Conservation (phyloP, 1,140 invertebrate species). For the Drosophila ananassae region DNA sequence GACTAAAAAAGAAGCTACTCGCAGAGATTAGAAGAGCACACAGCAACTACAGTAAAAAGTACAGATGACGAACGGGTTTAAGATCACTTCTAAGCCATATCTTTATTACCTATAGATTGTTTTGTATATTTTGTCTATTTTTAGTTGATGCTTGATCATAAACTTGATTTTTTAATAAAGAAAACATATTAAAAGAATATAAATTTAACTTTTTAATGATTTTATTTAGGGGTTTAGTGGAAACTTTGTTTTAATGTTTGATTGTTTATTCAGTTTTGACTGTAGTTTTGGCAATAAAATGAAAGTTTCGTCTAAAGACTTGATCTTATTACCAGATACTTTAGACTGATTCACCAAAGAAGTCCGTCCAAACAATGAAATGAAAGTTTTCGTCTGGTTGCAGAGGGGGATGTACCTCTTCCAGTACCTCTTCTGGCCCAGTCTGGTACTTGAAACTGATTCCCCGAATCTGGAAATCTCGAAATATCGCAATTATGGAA, state of each 20-base stretch:
- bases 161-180: too few relatives aligned
- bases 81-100: background rate
- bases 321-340: background rate
- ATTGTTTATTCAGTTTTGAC: background rate
- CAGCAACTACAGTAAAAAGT: slow-evolving; percentile 25
- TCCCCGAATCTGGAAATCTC: slow-evolving; percentile 13
- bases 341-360: background rate
- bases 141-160: background rate
- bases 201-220: too few relatives aligned
- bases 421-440: slow-evolving; percentile 14
- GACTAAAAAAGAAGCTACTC: slow-evolving; percentile 19
- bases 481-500: slow-evolving; percentile 14
- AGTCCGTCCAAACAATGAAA: slow-evolving; percentile 21
- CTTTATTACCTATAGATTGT: background rate
- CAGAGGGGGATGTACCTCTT: slow-evolving; percentile 28
- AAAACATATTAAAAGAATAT: too few relatives aligned
- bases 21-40: slow-evolving; percentile 27
- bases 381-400: slow-evolving; percentile 9
- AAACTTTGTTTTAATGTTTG: background rate
- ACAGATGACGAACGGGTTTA: background rate
- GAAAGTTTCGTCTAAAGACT: slow-evolving; percentile 1
- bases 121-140: background rate
- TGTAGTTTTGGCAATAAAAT: slow-evolving; percentile 2
- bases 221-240: too few relatives aligned
- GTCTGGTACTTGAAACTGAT: slow-evolving; percentile 28